These are phyloP conservation scores for Conopomorpha cramerella DNA, from an alignment of 1,140 invertebrate genomes.

Conservation along the genomic window DNA sequence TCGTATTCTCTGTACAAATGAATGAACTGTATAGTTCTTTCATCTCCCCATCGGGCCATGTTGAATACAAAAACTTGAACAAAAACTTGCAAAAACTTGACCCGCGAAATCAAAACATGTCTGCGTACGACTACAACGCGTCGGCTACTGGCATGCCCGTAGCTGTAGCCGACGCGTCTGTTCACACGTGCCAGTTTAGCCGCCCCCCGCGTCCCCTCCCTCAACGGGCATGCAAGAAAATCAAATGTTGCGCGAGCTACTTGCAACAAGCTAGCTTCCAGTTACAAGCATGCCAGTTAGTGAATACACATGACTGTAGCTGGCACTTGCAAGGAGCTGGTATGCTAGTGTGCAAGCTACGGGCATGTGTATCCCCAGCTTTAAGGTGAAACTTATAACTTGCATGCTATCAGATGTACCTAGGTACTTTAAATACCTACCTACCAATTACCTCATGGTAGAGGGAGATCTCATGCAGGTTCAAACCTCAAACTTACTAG, in stretches of 20 bases:
- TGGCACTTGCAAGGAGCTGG: slow-evolving; percentile 4
- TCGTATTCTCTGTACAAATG: slow-evolving; percentile 6
- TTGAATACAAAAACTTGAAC: slow-evolving; percentile 1
- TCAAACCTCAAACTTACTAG: too few relatives aligned
- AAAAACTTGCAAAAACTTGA: slow-evolving; percentile 3
- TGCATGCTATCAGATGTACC: too few relatives aligned
- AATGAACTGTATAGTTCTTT: slow-evolving; percentile 9
- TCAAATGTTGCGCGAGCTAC: slow-evolving; percentile 1
- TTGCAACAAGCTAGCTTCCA: slow-evolving; percentile 2
- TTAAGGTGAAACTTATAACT: too few relatives aligned
- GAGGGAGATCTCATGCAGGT: too few relatives aligned
- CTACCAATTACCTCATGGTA: too few relatives aligned
- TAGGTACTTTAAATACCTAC: too few relatives aligned
- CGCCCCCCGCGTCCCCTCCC: slow-evolving; percentile 3
- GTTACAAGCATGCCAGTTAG: slow-evolving; percentile 4
- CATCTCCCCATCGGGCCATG: slow-evolving; percentile 4
- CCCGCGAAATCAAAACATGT: not conserved
- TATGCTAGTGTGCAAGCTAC: slow-evolving; percentile 3
- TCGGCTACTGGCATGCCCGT: slow-evolving; percentile 3
- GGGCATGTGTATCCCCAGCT: not conserved
- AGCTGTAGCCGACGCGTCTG: slow-evolving; percentile 1
- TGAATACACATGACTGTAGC: slow-evolving; percentile 4
- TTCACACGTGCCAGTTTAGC: slow-evolving; percentile 1
- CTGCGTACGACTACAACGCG: not conserved
- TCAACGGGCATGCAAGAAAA: slow-evolving; percentile 3